A percentile compares a stretch with the other conserved stretches of the same genome.
Evolutionary conservation across 2,113 vertebrate species (phyloP).

Genomic region (Xyrauchen texanus): DNA sequence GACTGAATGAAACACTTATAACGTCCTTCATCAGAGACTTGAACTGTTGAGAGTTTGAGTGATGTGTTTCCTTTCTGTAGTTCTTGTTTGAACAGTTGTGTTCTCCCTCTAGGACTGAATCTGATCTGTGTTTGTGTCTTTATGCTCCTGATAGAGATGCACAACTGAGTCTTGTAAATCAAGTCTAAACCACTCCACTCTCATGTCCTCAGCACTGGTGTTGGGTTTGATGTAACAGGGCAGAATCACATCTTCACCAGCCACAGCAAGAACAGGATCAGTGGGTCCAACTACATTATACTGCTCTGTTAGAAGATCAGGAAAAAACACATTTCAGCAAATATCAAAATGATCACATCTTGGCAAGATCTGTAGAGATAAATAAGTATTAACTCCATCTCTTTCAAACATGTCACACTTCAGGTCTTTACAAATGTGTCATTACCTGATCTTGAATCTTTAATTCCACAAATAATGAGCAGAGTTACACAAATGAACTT

Average conservation of each 20-base stretch:
- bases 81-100: conserved; percentile 8
- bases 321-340: too few relatives aligned
- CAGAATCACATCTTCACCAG: conserved; percentile 33
- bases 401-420: too few relatives aligned
- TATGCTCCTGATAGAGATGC: conserved; percentile 18
- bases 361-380: too few relatives aligned
- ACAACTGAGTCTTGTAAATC: not conserved
- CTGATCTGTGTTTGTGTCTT: conserved; percentile 1
- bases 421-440: too few relatives aligned
- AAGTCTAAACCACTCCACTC: conserved; percentile 36
- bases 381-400: too few relatives aligned
- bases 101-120: conserved; percentile 30
- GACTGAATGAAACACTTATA: conserved; percentile 37
- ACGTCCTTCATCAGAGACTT: conserved; percentile 11
- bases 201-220: conserved; percentile 38
- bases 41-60: not conserved
- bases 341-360: too few relatives aligned
- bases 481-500: too few relatives aligned
- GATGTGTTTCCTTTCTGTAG: conserved; percentile 23
- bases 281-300: not conserved
- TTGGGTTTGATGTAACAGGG: conserved; percentile 42
- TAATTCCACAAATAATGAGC: too few relatives aligned
- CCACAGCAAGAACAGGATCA: not conserved
- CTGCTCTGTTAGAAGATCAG: not conserved
- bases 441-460: too few relatives aligned